Base-by-base conservation (phyloP, 2,888 invertebrate genomes). In the Morpho helenor region DNA sequence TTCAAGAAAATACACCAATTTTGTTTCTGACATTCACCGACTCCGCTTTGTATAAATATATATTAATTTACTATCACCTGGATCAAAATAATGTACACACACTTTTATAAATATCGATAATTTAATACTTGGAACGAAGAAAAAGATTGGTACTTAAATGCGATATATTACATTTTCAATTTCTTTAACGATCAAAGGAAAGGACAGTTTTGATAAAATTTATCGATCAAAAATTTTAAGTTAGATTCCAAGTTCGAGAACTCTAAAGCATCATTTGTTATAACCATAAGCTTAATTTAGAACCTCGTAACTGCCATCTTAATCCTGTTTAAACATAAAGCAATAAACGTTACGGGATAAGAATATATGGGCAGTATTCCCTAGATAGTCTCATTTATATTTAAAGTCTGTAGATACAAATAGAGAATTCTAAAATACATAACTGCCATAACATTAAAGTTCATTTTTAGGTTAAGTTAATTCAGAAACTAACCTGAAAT, bases 261-360 rank as follows among this genome's bases (percentile, higher is more conserved):
- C 51, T 51, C 53, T 56, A 59, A 61, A 56, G 56, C 58, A 52
- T 53, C 58, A 63, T 53, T 55, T 52, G 60, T 51, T 53, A 56
- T 59, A 60, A 56, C 58, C 56, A 51, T 63, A 61, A 61, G 50
- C 54, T 56, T 48, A 48, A 63, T 61, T 59, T 59, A 63, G 46
- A 61, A 56, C 56, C 53, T 61, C 63, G 16, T 63, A 63, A 59
- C 60, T 57, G 51, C 49, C 43, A 58, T 39, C 51, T 51, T 41
- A 58, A 60, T 56, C 43, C 56, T 49, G 62, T 51, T 60, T 50
- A 56, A 60, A 60, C 60, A 51, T 45, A 52, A 61, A 57, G 52
- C 55, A 56, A 60, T 64, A 57, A 64, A 64, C 57, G 53, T 59
- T 56, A 63, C 54, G 56, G 63, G 56, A 54, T 54, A 44, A 22